These are phyloP conservation scores for Hyles euphorbiae DNA, from an alignment of 1,140 invertebrate species.

Conservation along the genomic window DNA sequence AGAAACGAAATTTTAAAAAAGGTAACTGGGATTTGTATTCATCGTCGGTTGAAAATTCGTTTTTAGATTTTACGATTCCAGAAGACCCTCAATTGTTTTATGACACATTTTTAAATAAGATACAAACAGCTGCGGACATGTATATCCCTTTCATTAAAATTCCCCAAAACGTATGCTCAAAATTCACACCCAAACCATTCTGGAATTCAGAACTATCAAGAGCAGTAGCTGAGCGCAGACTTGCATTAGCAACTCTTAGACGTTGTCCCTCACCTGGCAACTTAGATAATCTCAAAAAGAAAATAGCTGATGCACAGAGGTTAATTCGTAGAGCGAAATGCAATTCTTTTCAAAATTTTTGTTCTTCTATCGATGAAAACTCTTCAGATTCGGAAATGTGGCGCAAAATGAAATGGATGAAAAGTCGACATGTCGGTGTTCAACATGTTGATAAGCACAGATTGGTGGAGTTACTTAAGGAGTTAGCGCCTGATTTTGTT, in stretches of 20 bases:
- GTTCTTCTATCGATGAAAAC: conserved; percentile 17
- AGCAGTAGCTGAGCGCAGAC: conserved; percentile 14
- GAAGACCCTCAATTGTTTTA: not conserved
- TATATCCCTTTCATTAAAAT: conserved; percentile 5
- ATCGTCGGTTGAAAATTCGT: not conserved
- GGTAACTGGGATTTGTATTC: conserved; percentile 17
- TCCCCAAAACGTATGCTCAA: too few relatives aligned
- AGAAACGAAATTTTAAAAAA: conserved; percentile 26
- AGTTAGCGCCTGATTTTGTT: conserved; percentile 8
- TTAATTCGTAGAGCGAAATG: conserved; percentile 21
- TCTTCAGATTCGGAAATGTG: conserved; percentile 26
- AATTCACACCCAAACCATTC: conserved; percentile 2
- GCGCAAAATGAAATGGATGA: conserved; percentile 29
- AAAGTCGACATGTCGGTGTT: conserved; percentile 7
- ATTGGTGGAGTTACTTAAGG: conserved; percentile 15
- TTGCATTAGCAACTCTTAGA: conserved; percentile 13
- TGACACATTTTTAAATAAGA: not conserved
- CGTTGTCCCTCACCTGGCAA: conserved; percentile 17
- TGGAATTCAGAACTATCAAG: conserved; percentile 16
- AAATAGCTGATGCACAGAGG: conserved; percentile 10
- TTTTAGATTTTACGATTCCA: not conserved
- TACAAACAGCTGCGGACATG: conserved; percentile 2
- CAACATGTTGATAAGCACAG: conserved; percentile 1
- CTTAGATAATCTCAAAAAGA: conserved; percentile 8
- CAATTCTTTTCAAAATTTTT: conserved; percentile 22